Percentiles rank a stretch among this genome's conserved stretches.
Evolutionary conservation across 1,140 invertebrate species (phyloP).

Genomic region (Bathynomus jamesi): DNA sequence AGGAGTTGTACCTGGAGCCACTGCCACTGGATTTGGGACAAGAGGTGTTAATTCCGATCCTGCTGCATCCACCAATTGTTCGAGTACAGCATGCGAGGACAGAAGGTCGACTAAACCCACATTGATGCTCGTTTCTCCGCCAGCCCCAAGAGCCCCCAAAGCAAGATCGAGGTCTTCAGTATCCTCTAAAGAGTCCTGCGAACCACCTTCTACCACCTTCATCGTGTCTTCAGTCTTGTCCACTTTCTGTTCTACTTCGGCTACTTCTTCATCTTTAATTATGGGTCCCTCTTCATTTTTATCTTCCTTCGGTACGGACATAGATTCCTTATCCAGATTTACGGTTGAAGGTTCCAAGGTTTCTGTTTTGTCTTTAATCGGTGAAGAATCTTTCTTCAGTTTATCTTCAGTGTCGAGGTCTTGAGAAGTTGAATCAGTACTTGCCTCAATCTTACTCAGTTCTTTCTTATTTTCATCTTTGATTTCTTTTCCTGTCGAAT

Average conservation of each 20-base stretch:
- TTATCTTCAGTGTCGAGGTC: slow-evolving; percentile 42
- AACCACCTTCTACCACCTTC: not conserved
- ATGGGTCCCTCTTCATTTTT: not conserved
- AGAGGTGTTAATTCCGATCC: slow-evolving; percentile 28
- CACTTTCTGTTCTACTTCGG: not conserved
- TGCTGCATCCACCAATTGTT: slow-evolving; percentile 28
- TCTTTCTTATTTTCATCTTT: too few species aligned
- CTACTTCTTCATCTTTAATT: not conserved
- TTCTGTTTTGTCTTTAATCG: not conserved
- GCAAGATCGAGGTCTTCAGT: slow-evolving; percentile 19
- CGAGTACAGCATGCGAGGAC: slow-evolving; percentile 22
- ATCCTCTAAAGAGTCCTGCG: slow-evolving; percentile 14
- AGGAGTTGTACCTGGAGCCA: slow-evolving; percentile 21
- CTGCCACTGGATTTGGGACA: slow-evolving; percentile 11
- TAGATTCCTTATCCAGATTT: not conserved
- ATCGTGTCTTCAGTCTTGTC: not conserved
- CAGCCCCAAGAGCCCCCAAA: slow-evolving; percentile 42
- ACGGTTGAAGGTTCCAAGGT: not conserved
- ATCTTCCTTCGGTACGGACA: not conserved
- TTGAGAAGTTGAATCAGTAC: too few species aligned
- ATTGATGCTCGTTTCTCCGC: slow-evolving; percentile 47
- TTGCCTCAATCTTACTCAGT: too few species aligned
- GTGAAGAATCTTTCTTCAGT: not conserved
- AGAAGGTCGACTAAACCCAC: slow-evolving; percentile 40
- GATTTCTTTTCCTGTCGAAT: too few species aligned